These are phyloP conservation scores for Hippoglossus hippoglossus DNA, from an alignment of 2,797 vertebrate genomes.

Conservation along the genomic window DNA sequence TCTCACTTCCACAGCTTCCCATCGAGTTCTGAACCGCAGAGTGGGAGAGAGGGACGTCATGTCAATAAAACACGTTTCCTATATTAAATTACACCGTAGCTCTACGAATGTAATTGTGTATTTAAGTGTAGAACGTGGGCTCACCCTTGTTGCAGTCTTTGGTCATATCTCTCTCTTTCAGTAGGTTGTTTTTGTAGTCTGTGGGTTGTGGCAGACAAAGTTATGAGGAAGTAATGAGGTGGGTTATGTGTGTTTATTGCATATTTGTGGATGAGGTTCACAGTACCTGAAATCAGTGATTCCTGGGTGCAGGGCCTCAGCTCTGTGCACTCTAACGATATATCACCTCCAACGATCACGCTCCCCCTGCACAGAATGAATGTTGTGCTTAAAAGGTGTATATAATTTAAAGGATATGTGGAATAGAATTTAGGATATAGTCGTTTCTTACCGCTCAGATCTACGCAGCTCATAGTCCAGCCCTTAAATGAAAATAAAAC, in stretches of 20 bases:
- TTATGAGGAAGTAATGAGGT: slow-evolving; percentile 19
- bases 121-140: slow-evolving; percentile 1
- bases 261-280: background rate
- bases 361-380: slow-evolving; percentile 78
- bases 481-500: slow-evolving; percentile 73
- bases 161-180: slow-evolving; percentile 91
- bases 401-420: background rate
- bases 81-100: background rate
- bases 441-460: slow-evolving; percentile 83
- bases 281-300: slow-evolving; percentile 89
- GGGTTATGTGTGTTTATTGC: background rate
- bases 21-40: slow-evolving; percentile 76
- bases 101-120: background rate
- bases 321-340: slow-evolving; percentile 85
- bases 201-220: slow-evolving; percentile 19
- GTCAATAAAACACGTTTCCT: slow-evolving; percentile 6
- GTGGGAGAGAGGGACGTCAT: slow-evolving; percentile 2
- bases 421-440: background rate
- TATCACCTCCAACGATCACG: slow-evolving; percentile 78
- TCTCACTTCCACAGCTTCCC: slow-evolving; percentile 81
- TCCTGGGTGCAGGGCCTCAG: slow-evolving; percentile 84
- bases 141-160: slow-evolving; percentile 94
- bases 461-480: slow-evolving; percentile 84
- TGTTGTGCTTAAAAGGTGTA: background rate
- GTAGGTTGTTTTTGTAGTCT: slow-evolving; percentile 99